These are phyloP conservation scores for Manis javanica DNA, from an alignment of 2,797 vertebrate species.

Conservation along the genomic window DNA sequence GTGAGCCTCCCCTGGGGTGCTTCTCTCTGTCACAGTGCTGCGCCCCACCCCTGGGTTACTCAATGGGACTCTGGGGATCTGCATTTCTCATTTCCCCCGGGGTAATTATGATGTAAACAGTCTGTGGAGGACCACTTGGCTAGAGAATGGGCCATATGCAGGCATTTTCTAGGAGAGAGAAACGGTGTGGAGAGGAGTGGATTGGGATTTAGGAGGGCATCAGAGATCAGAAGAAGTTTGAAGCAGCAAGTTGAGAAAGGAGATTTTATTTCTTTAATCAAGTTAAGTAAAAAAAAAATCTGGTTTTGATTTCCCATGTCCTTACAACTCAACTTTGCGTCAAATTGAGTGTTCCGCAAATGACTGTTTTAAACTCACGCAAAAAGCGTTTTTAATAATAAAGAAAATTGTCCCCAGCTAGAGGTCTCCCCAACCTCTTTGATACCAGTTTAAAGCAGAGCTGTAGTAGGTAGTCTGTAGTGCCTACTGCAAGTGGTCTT, in stretches of 20 bases:
- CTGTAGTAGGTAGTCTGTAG: not conserved
- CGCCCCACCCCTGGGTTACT: not conserved
- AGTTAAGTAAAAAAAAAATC: not conserved
- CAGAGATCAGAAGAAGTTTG: constrained; percentile 16
- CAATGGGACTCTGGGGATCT: not conserved
- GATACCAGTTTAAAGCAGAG: not conserved
- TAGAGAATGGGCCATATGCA: not conserved
- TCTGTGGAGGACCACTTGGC: constrained; percentile 6
- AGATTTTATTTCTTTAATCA: constrained; percentile 23
- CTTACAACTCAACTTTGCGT: not conserved
- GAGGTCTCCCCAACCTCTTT: no score
- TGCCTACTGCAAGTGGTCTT: not conserved
- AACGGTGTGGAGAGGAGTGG: not conserved
- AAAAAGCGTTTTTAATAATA: constrained; percentile 54
- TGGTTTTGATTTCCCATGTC: constrained; percentile 18
- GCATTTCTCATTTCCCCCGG: not conserved
- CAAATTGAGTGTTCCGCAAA: constrained; percentile 28
- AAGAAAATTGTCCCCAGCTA: not conserved
- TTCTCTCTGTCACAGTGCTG: not conserved
- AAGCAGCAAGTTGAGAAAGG: not conserved
- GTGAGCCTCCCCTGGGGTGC: not conserved
- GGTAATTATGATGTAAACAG: not conserved
- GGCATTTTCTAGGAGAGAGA: constrained; percentile 20
- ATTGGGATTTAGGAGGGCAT: not conserved
- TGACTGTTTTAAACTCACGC: constrained; percentile 10